phyloP scores from a whole-genome alignment of 2,888 invertebrate genomes.

The Branchellion lobata region DNA sequence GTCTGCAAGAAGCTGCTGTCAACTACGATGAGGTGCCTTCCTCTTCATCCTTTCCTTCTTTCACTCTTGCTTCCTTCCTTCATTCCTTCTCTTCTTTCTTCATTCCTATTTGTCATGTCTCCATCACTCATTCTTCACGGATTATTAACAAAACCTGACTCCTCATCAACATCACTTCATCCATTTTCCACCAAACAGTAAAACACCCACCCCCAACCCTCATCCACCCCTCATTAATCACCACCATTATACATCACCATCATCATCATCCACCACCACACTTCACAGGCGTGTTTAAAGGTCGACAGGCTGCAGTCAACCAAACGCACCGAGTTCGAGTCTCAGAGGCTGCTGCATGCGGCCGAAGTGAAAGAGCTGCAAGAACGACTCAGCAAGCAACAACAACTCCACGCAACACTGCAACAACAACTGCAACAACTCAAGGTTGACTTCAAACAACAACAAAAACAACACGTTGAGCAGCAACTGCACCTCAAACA shows the following conservation, averaged over 20 bases:
- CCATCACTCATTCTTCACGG: too few relatives aligned
- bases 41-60: not conserved
- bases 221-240: too few relatives aligned
- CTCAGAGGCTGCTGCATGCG: constrained; percentile 30
- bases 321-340: constrained; percentile 26
- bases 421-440: constrained; percentile 53
- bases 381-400: constrained; percentile 46
- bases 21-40: constrained; percentile 5
- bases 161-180: too few relatives aligned
- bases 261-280: too few relatives aligned
- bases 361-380: constrained; percentile 21
- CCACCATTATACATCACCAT: too few relatives aligned
- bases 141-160: too few relatives aligned
- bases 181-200: too few relatives aligned
- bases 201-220: too few relatives aligned
- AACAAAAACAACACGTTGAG: not conserved
- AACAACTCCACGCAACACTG: constrained; percentile 53
- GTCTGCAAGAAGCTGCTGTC: not conserved
- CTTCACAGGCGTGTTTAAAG: not conserved
- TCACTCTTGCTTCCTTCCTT: too few relatives aligned
- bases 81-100: too few relatives aligned
- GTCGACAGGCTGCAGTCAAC: not conserved
- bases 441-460: constrained; percentile 51
- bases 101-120: too few relatives aligned
- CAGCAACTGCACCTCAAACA: not conserved